Evolutionary conservation across 2,888 invertebrate species (phyloP).

Genomic region (Diplolepis rosae): DNA sequence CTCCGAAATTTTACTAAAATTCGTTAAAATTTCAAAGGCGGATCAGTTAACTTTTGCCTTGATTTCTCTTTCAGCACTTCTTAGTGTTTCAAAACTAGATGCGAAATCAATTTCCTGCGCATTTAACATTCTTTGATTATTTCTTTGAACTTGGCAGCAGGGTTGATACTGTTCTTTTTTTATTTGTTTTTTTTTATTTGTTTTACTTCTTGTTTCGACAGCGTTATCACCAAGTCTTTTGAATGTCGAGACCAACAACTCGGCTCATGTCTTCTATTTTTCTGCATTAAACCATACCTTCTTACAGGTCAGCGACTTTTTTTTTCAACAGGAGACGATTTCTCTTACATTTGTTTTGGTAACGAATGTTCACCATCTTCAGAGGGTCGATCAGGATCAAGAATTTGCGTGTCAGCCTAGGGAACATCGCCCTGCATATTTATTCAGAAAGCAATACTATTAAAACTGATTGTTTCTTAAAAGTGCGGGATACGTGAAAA

Average conservation of each 20-base stretch:
- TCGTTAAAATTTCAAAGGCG: background rate
- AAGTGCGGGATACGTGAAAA: background rate
- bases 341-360: constrained; percentile 19
- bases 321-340: constrained; percentile 32
- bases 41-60: background rate
- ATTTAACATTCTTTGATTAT: background rate
- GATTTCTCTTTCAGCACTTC: background rate
- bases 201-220: constrained; percentile 10
- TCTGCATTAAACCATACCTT: constrained; percentile 69
- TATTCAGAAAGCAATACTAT: too few species aligned
- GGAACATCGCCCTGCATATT: background rate
- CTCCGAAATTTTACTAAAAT: background rate
- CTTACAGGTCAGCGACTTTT: constrained; percentile 67
- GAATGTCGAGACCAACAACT: background rate
- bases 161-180: background rate
- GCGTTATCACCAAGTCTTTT: background rate
- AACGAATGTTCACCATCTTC: constrained; percentile 16
- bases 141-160: constrained; percentile 1
- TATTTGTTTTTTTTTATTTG: constrained; percentile 13
- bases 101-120: background rate
- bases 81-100: background rate
- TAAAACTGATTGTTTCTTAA: background rate
- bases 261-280: background rate
- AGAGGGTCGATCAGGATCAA: constrained; percentile 1
- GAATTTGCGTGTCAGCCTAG: background rate